Conservation (phyloP, 2,113 vertebrate species). For the Callipepla squamata region DNA sequence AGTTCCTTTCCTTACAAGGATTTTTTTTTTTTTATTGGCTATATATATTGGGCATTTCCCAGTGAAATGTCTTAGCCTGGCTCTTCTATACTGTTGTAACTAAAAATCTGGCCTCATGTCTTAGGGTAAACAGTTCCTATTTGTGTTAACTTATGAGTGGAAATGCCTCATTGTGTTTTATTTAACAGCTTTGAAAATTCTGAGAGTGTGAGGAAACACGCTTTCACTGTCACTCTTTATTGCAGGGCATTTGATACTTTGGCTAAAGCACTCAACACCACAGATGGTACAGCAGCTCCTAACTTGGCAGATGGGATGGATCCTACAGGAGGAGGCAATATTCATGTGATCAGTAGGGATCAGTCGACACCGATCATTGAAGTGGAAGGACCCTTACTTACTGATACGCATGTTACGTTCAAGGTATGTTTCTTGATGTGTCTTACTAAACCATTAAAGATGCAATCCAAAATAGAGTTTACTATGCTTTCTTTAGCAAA, state of each 20-base stretch:
- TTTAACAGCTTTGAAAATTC: not conserved
- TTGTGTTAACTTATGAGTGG: not conserved
- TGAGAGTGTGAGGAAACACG: not conserved
- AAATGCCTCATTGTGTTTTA: not conserved
- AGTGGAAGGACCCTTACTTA: slow-evolving; percentile 96
- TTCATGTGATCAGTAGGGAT: slow-evolving; percentile 96
- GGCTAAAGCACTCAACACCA: slow-evolving; percentile 96
- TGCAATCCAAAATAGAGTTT: not conserved
- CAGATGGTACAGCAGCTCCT: slow-evolving; percentile 81
- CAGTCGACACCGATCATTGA: slow-evolving; percentile 97
- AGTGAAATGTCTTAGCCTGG: not conserved
- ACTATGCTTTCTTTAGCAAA: not conserved
- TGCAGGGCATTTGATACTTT: slow-evolving; percentile 96
- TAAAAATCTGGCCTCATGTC: not conserved
- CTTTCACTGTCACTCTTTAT: slow-evolving; percentile 9
- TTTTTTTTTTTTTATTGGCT: not conserved
- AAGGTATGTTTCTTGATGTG: slow-evolving; percentile 80
- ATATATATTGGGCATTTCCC: not conserved
- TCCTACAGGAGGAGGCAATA: slow-evolving; percentile 85
- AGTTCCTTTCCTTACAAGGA: not conserved
- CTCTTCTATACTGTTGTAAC: too few relatives aligned
- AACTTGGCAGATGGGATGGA: slow-evolving; percentile 84
- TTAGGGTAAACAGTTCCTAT: not conserved
- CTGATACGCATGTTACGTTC: slow-evolving; percentile 95
- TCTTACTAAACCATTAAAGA: not conserved